Evolutionary conservation across 2,113 vertebrate species (phyloP).

Genomic region (Synodontis membranacea): DNA sequence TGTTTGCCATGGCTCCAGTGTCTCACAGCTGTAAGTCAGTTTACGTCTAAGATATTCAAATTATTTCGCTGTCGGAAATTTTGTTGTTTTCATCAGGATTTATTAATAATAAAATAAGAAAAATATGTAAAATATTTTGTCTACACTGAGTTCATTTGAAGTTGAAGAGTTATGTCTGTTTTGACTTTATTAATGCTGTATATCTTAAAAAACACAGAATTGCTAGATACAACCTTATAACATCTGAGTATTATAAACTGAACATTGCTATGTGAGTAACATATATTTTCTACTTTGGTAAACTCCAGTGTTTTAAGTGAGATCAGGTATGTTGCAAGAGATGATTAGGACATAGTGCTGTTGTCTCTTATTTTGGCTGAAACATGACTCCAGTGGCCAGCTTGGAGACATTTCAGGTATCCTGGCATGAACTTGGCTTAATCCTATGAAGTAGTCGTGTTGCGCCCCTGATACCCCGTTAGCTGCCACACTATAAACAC

Average conservation of each 20-base stretch:
- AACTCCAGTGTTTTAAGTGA: not conserved
- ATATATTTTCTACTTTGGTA: not conserved
- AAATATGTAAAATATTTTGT: not conserved
- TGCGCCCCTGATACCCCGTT: constrained; percentile 33
- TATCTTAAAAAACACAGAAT: not conserved
- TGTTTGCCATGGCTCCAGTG: not conserved
- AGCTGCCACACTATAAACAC: constrained; percentile 51
- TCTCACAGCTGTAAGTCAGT: too few species aligned
- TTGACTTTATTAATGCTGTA: not conserved
- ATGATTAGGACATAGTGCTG: not conserved
- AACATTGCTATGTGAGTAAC: not conserved
- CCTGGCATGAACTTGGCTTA: constrained; percentile 40
- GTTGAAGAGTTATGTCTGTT: not conserved
- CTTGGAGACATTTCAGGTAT: constrained; percentile 33
- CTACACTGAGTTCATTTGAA: not conserved
- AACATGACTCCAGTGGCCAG: constrained; percentile 28
- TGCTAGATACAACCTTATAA: not conserved
- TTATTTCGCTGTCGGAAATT: not conserved
- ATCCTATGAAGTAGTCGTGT: constrained; percentile 16
- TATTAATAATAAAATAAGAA: not conserved
- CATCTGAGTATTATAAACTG: not conserved
- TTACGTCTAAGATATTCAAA: not conserved
- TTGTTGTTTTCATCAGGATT: not conserved
- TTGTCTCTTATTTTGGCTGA: constrained; percentile 26
- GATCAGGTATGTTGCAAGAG: not conserved